Base-by-base conservation (phyloP, 2,797 vertebrate genomes). In the Sebastes diploproa region DNA sequence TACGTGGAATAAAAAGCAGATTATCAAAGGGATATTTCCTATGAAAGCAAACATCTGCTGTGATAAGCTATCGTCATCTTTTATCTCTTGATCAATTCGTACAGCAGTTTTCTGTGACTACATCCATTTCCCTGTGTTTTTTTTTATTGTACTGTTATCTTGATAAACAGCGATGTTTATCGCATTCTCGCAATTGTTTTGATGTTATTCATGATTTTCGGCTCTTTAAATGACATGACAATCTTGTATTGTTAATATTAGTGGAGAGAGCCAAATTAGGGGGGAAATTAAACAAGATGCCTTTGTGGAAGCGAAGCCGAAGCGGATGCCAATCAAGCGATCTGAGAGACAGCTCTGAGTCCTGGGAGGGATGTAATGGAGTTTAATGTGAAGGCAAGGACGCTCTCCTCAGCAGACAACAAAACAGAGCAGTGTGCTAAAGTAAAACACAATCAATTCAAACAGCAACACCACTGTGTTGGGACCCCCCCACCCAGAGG, bases 341-440 rank as follows among this genome's bases (percentile, higher is more conserved):
- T 80, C 54, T 92, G 91, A 93, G 80, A 93, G 94, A 91, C 90
- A 93, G 92, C 89, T 83, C 66, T 5, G 86, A 87, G 91, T 93
- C 92, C 90, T 91, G 69, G 83, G 91, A 93, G 91, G 81, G 86
- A 89, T 81, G 84, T 89, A 89, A 86, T 89, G 75, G 90, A 92
- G 94, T 95, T 95, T 94, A 96, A 95, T 93, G 95, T 94, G 93
- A 95, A 95, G 91, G 88, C 94, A 95, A 95, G 93, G 94, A 91
- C 93, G 50, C 78, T 72, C 75, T 83, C 63, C 85, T 86, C 79
- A 29, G 85, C 18, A 86, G 84, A 91, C n/a, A 77, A 87, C 85
- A 89, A 90, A 91, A 93, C 92, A 83, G 82, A 87, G 86, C 87
- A 72, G 76, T 18, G 80, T 20, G 89, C 91, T 83, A 81, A 92